Base-by-base conservation (phyloP, 37 sponge, comb jelly and placozoan species). In the Mnemiopsis leidyi region DNA sequence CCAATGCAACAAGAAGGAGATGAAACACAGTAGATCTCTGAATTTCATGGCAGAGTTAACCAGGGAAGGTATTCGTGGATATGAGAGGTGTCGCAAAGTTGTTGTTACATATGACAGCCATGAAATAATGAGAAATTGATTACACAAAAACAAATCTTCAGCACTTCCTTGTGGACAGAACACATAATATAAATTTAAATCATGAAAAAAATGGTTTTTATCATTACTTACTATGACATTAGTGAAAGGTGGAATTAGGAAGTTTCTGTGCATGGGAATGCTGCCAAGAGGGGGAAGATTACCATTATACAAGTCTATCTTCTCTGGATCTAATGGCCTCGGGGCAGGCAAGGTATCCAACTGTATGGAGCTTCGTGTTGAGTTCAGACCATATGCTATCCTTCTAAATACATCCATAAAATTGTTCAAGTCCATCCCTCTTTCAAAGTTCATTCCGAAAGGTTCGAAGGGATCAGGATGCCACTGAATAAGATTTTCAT, bases 191-290 rank as follows among this genome's bases (percentile, higher is more conserved):
- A n/a, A n/a, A n/a, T n/a, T n/a, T n/a, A n/a, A n/a, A n/a, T n/a
- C n/a, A n/a, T n/a, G n/a, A n/a, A n/a, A n/a, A n/a, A n/a, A n/a
- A n/a, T n/a, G n/a, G n/a, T n/a, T n/a, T n/a, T 48, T 48, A 20
- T 69, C 36, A 1, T 77, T 0, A 77, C 90, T 85, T 85, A 85
- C 90, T 9, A 85, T 18, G 26, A 39, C 61, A 40, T 39, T 85
- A 20, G 48, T 85, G 90, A 85, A 85, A 25, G 90, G 90, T 2
- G 90, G 48, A 37, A 85, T 40, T 20, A 85, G 40, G 2, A 40
- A 39, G 30, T 38, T 36, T 39, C 90, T 85, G 90, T 85, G 39
- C 21, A 85, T 85, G 20, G 90, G 61, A 40, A 85, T 85, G 90
- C 61, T 38, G 24, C 61, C 90, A n/a, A 40, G 24, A 26, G 40